Conservation (phyloP, 2,888 invertebrate genomes). For the Polia nebulosa region DNA sequence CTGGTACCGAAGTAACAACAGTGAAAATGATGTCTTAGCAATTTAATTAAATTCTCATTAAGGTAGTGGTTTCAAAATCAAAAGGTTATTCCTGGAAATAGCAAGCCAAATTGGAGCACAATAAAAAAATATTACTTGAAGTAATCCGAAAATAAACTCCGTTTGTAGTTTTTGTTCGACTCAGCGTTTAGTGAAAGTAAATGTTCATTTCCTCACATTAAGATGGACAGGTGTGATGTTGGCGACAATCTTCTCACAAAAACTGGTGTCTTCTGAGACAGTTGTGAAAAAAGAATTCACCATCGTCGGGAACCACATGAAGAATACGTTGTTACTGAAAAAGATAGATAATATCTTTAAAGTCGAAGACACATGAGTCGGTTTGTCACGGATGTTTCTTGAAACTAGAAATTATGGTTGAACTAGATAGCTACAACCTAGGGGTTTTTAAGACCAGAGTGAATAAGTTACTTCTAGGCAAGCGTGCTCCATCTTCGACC, state of each 20-base stretch:
- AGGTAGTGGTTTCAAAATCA: not conserved
- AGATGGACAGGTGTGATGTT: conserved; percentile 50
- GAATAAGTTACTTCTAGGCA: too few species aligned
- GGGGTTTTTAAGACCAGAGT: too few species aligned
- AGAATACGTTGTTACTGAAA: conserved; percentile 80
- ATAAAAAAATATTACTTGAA: not conserved
- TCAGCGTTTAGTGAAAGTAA: too few species aligned
- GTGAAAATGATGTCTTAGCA: not conserved
- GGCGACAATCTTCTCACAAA: conserved; percentile 65
- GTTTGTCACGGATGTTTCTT: too few species aligned
- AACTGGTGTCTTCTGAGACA: conserved; percentile 38
- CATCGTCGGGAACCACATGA: conserved; percentile 87
- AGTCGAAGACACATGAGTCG: too few species aligned
- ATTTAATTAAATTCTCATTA: not conserved
- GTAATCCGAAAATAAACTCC: not conserved
- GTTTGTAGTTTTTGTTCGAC: not conserved
- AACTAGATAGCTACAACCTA: too few species aligned
- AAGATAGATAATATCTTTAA: not conserved
- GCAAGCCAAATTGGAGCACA: not conserved
- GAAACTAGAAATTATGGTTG: too few species aligned
- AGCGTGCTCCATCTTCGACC: too few species aligned
- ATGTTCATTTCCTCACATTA: conserved; percentile 29
- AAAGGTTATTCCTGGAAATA: not conserved
- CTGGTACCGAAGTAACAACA: not conserved
- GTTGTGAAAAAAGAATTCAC: conserved; percentile 78